Base-by-base conservation (phyloP, 2,797 vertebrate species). In the Buphagus erythrorhynchus region DNA sequence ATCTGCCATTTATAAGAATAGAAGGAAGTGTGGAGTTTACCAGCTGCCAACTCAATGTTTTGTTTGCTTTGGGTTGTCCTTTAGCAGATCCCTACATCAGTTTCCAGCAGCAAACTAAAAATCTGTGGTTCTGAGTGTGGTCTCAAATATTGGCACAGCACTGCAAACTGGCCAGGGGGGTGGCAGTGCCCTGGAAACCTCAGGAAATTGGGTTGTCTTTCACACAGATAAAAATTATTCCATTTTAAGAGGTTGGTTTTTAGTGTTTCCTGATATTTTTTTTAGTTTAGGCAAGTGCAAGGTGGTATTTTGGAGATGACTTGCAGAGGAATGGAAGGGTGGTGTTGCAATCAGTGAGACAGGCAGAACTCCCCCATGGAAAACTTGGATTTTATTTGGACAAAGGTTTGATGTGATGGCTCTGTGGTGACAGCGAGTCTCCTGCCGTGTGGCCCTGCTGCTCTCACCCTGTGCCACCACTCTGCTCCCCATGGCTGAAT, bases 241-340 rank as follows among this genome's bases (percentile, higher is more conserved):
- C 0, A 0, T 57, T 66, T 48, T 1, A 21, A 11, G 42, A 25
- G 5, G 3, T 3, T n/a, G 5, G 1, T 5, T 73, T 73, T 66
- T n/a, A 40, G 43, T 13, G 5, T 22, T 59, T 61, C 59, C 19
- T n/a, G 14, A 10, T 6, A 11, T 51, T 26, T n/a, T 51, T 29
- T 35, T 63, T 59, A 33, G 26, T 46, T 36, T 31, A 48, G 59
- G 29, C 7, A 42, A 43, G 43, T 18, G 9, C 42, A 46, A 33
- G 31, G 5, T 57, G 61, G 5, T 66, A 3, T 48, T 82, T 52
- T 77, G 46, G 59, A 61, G 80, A 20, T 20, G 26, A 61, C 19
- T 42, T 66, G 20, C 20, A 38, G 15, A 40, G 42, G 28, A 31
- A 17, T 11, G 17, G 54, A 52, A 3, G 0, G 6, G 10, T 13